phyloP scores from a whole-genome alignment of 2,113 vertebrate genomes.

The Tragelaphus strepsiceros region DNA sequence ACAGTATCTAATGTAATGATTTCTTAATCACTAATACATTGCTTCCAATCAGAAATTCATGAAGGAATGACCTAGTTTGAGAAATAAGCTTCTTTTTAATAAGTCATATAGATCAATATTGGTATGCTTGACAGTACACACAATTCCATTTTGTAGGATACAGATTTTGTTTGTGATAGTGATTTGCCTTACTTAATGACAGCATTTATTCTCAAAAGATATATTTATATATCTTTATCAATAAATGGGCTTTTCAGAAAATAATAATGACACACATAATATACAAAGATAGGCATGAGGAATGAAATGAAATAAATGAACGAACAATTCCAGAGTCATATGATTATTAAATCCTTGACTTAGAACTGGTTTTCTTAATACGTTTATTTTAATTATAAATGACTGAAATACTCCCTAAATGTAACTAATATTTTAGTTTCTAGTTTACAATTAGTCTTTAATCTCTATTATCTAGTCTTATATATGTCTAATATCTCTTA shows the following conservation, averaged over 20 bases:
- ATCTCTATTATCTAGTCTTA: not conserved
- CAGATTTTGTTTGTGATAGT: constrained; percentile 5
- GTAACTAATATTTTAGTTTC: not conserved
- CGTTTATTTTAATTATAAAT: not conserved
- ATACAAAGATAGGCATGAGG: not conserved
- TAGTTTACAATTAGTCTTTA: constrained; percentile 26
- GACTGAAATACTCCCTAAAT: not conserved
- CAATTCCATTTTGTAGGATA: not conserved
- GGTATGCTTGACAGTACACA: not conserved
- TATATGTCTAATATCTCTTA: constrained; percentile 29
- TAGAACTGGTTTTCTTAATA: not conserved
- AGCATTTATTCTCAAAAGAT: constrained; percentile 14
- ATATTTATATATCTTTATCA: constrained; percentile 24
- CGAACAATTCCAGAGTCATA: constrained; percentile 17
- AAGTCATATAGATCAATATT: not conserved
- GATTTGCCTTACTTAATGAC: constrained; percentile 18
- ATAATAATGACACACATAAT: not conserved
- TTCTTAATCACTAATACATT: constrained; percentile 1
- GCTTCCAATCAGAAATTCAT: constrained; percentile 30
- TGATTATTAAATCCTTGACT: not conserved
- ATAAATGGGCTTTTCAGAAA: constrained; percentile 46
- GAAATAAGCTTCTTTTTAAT: constrained; percentile 14
- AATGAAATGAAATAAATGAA: constrained; percentile 30
- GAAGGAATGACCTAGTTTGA: not conserved
- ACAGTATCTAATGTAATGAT: constrained; percentile 9